Conservation (phyloP, 2,797 vertebrate genomes). For the Esox masquinongy region DNA sequence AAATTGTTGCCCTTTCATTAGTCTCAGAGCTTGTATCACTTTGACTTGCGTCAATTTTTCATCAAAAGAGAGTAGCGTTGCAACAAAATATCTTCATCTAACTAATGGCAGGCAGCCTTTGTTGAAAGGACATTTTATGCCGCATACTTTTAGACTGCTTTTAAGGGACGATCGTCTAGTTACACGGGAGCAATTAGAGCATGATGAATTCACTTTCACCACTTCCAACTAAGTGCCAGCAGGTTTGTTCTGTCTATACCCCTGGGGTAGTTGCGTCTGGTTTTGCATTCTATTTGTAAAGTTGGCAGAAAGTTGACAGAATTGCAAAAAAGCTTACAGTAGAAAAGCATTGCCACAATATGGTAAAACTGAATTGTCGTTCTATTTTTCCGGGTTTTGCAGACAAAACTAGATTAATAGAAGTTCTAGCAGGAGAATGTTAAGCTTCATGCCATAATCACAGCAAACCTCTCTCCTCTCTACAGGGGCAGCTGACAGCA, state of each 20-base stretch:
- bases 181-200: slow-evolving; percentile 44
- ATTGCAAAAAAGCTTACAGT: slow-evolving; percentile 29
- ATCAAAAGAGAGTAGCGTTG: slow-evolving; percentile 41
- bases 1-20: slow-evolving; percentile 64
- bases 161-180: slow-evolving; percentile 7
- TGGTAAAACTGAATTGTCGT: not conserved
- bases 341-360: not conserved
- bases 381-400: not conserved
- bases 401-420: slow-evolving; percentile 34
- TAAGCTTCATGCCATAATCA: slow-evolving; percentile 56
- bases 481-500: slow-evolving; percentile 9
- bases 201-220: slow-evolving; percentile 40
- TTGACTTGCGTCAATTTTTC: slow-evolving; percentile 48
- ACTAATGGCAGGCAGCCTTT: not conserved
- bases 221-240: slow-evolving; percentile 6
- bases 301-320: slow-evolving; percentile 27
- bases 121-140: slow-evolving; percentile 33
- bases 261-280: slow-evolving; percentile 31
- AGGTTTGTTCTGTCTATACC: slow-evolving; percentile 13
- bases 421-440: slow-evolving; percentile 50
- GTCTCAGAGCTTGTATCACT: slow-evolving; percentile 48
- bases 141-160: not conserved
- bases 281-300: slow-evolving; percentile 30
- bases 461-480: not conserved
- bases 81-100: slow-evolving; percentile 6